Percentiles rank a stretch among this genome's conserved stretches.
Conservation (phyloP, 2,797 vertebrate genomes). For the Enteromius fasciolatus region DNA sequence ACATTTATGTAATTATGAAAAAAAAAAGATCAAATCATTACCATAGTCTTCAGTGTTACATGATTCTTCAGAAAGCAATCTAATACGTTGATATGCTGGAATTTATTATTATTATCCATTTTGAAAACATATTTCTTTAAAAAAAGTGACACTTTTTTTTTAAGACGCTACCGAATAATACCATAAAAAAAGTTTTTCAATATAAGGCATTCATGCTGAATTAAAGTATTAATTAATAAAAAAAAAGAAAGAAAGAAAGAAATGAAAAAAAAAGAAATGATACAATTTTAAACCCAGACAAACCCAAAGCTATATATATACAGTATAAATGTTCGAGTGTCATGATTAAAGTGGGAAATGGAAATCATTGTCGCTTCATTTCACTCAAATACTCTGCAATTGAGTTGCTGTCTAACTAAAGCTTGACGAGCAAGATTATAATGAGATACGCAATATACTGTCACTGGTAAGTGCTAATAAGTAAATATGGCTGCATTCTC, state of each 20-base stretch:
- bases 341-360: neutral
- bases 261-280: too few relatives aligned
- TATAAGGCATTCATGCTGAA: too few relatives aligned
- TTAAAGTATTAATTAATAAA: too few relatives aligned
- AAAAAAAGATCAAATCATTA: neutral
- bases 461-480: neutral
- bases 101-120: neutral
- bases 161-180: neutral
- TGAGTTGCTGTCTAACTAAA: neutral
- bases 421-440: neutral
- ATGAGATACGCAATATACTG: neutral
- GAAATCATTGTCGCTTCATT: neutral
- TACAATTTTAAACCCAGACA: too few relatives aligned
- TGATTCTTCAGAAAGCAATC: neutral
- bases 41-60: neutral
- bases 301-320: too few relatives aligned
- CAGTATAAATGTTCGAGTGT: neutral
- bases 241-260: too few relatives aligned
- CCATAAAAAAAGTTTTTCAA: neutral
- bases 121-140: neutral
- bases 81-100: neutral
- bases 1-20: neutral
- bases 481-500: conserved; percentile 17
- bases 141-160: neutral
- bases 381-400: conserved; percentile 6